Conservation (phyloP, 2,888 invertebrate species). For the Campoplex nolae region DNA sequence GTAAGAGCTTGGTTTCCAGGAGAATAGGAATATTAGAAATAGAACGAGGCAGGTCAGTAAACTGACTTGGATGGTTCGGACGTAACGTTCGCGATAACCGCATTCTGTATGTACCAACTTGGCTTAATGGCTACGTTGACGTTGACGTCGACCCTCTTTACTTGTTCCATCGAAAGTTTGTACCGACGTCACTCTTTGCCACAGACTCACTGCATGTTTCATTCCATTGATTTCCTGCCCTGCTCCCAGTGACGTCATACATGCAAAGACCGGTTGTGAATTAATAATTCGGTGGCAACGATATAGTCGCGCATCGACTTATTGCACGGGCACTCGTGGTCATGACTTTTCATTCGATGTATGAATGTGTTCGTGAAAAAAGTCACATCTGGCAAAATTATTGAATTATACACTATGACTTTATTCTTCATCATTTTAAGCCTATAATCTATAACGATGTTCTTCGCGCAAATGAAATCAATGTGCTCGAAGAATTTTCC, state of each 20-base stretch:
- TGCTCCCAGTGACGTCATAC: slow-evolving; percentile 79
- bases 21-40: slow-evolving; percentile 11
- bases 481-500: too few relatives aligned
- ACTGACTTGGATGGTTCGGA: slow-evolving; percentile 19
- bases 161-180: slow-evolving; percentile 30
- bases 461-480: too few relatives aligned
- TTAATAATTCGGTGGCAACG: slow-evolving; percentile 72
- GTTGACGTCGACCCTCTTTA: slow-evolving; percentile 57
- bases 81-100: background rate
- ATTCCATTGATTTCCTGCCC: slow-evolving; percentile 76
- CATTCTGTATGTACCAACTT: slow-evolving; percentile 34
- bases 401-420: slow-evolving; percentile 15
- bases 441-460: background rate
- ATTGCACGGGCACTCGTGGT: background rate
- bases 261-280: slow-evolving; percentile 74
- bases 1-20: background rate
- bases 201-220: slow-evolving; percentile 75
- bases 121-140: slow-evolving; percentile 40
- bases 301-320: background rate
- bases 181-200: slow-evolving; percentile 64
- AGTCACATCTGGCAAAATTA: slow-evolving; percentile 4
- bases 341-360: slow-evolving; percentile 26
- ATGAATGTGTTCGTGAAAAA: background rate
- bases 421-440: slow-evolving; percentile 17
- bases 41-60: slow-evolving; percentile 44